Evolutionary conservation across 2,888 invertebrate genomes (phyloP).

Genomic region (Muscina levida): DNA sequence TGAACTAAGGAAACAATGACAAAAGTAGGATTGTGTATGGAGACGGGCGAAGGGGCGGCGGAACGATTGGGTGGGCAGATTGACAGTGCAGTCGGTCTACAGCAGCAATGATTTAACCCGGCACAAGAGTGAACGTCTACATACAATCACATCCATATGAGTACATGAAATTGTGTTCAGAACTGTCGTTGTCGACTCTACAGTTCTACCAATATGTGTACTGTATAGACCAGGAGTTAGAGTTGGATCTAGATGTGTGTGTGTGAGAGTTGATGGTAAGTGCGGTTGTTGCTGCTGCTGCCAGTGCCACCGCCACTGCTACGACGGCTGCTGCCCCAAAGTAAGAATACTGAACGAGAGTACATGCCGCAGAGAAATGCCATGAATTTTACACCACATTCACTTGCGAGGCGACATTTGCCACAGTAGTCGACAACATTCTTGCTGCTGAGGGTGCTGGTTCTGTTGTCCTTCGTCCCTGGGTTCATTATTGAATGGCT

Average conservation of each 20-base stretch:
- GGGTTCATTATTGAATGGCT: slow-evolving; percentile 65
- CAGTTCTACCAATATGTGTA: slow-evolving; percentile 6
- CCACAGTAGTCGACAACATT: slow-evolving; percentile 59
- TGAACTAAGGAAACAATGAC: slow-evolving; percentile 22
- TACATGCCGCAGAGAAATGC: slow-evolving; percentile 45
- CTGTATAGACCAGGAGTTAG: not conserved
- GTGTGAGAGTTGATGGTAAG: slow-evolving; percentile 1
- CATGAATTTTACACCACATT: slow-evolving; percentile 55
- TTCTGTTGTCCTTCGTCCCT: slow-evolving; percentile 41
- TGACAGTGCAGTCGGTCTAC: slow-evolving; percentile 6
- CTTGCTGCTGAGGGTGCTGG: slow-evolving; percentile 47
- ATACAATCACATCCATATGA: slow-evolving; percentile 32
- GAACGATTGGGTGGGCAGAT: not conserved
- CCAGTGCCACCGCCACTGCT: not conserved
- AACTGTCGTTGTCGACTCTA: slow-evolving; percentile 9
- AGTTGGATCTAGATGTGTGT: slow-evolving; percentile 7
- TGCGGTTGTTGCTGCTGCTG: not conserved
- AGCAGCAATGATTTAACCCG: slow-evolving; percentile 19
- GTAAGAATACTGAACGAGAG: not conserved
- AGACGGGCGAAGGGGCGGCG: not conserved
- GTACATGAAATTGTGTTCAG: slow-evolving; percentile 19
- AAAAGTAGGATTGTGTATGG: slow-evolving; percentile 18
- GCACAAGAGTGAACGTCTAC: slow-evolving; percentile 14
- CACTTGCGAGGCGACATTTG: slow-evolving; percentile 51
- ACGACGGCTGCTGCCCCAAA: not conserved